These are phyloP conservation scores for Protobothrops mucrosquamatus DNA, from an alignment of 2,113 vertebrate species.

Conservation along the genomic window DNA sequence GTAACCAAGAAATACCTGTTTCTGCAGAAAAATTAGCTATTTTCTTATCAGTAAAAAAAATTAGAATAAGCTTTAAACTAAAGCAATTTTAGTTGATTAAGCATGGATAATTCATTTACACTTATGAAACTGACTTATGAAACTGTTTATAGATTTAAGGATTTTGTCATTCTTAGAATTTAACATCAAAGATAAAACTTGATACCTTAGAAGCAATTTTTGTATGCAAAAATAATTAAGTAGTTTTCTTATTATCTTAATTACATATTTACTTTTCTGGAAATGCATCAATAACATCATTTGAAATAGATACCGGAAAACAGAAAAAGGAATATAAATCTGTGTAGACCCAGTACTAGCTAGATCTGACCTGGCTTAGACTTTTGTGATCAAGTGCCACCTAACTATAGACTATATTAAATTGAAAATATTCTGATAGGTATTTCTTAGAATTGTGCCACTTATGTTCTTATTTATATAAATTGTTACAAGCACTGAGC, in stretches of 20 bases:
- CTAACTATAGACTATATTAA: neutral
- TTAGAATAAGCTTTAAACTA: neutral
- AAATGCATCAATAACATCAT: neutral
- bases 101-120: neutral
- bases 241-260: neutral
- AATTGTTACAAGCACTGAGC: neutral
- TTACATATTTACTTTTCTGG: neutral
- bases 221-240: neutral
- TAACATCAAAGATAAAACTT: neutral
- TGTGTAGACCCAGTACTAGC: neutral
- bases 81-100: neutral
- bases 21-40: neutral
- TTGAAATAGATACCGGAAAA: neutral
- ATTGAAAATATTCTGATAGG: neutral
- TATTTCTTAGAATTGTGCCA: neutral
- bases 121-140: neutral
- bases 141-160: neutral
- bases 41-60: neutral
- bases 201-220: neutral
- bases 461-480: neutral
- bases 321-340: neutral
- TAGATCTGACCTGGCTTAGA: neutral
- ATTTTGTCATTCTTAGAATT: neutral
- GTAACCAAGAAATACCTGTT: neutral
- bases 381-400: neutral